Evolutionary conservation across 1,140 invertebrate genomes (phyloP), one percentile per base, ranked within the genome.

Genomic region (Nomia melanderi): DNA sequence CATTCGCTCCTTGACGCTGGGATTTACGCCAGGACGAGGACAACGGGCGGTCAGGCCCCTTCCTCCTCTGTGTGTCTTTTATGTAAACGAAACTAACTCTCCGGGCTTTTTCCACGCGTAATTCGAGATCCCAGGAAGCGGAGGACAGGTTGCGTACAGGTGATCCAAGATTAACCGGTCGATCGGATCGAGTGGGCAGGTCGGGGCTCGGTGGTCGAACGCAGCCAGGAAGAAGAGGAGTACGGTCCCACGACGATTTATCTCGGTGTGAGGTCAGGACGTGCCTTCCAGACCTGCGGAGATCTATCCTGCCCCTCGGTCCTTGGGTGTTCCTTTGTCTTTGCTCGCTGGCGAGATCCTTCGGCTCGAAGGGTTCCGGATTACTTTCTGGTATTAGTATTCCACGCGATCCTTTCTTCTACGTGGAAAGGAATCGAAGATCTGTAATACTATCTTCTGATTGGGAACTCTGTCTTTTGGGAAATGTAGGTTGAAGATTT

Each of bases 101-200:
- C 62, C 27, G 63, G 78, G 23, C 72, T 85, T 83, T 84, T 85
- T 66, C 53, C 54, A 57, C 41, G 82, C 66, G 86, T 85, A 86
- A 87, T 66, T 64, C 64, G 84, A 85, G 86, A 82, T 71, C 64
- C 57, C 64, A 53, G 64, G 57, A 79, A 77, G 76, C 50, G 57
- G 57, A 29, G 64, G 69, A 72, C 77, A 86, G 66, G 70, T 84
- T 75, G 73, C 54, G 54, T 63, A 53, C 71, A 77, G 73, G 74
- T 79, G 82, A 86, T 72, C 25, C 53, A 56, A 84, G 82, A 86
- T 82, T 84, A 86, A 82, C 69, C 54, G 62, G 44, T 66, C 67
- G 57, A 75, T 59, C 54, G 62, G 54, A 59, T 67, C 27, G 69
- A 54, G 62, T 57, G 25, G 50, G 25, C 36, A 54, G 25, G 63